phyloP scores from a whole-genome alignment of 2,888 invertebrate genomes.

The Hirtodrosophila confusa region DNA sequence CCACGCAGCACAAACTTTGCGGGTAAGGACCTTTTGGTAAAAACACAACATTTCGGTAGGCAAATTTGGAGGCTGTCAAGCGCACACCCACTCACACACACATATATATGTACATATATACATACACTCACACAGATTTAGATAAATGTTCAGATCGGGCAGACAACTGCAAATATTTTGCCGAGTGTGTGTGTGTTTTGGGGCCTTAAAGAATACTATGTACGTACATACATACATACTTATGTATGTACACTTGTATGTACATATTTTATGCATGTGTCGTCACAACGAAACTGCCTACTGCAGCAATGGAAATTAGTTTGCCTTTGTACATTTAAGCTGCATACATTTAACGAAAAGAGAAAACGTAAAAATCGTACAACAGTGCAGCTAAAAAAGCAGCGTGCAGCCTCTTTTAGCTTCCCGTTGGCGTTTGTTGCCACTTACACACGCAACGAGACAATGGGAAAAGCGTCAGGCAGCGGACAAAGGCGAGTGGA shows the following conservation, averaged over 20 bases:
- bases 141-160: slow-evolving; percentile 8
- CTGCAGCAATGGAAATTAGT: slow-evolving; percentile 64
- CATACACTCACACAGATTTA: slow-evolving; percentile 2
- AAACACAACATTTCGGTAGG: slow-evolving; percentile 28
- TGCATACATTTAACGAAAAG: slow-evolving; percentile 43
- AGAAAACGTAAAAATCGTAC: slow-evolving; percentile 20
- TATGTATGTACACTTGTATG: slow-evolving; percentile 21
- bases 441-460: slow-evolving; percentile 17
- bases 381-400: slow-evolving; percentile 34
- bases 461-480: slow-evolving; percentile 41
- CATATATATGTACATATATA: slow-evolving; percentile 20
- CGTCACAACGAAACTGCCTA: slow-evolving; percentile 47
- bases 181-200: slow-evolving; percentile 2
- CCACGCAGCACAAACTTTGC: slow-evolving; percentile 69
- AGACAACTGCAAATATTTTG: slow-evolving; percentile 21
- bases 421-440: slow-evolving; percentile 21
- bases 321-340: slow-evolving; percentile 47
- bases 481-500: slow-evolving; percentile 20
- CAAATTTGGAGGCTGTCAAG: slow-evolving; percentile 39
- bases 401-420: slow-evolving; percentile 42
- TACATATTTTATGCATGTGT: slow-evolving; percentile 68
- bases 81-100: slow-evolving; percentile 20
- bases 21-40: slow-evolving; percentile 59
- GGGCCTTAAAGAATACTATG: slow-evolving; percentile 15
- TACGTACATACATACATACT: no score